Evolutionary conservation across 2,888 invertebrate species (phyloP), one percentile per base, ranked within the genome.

Genomic region (Acanthosepion pharaonis): DNA sequence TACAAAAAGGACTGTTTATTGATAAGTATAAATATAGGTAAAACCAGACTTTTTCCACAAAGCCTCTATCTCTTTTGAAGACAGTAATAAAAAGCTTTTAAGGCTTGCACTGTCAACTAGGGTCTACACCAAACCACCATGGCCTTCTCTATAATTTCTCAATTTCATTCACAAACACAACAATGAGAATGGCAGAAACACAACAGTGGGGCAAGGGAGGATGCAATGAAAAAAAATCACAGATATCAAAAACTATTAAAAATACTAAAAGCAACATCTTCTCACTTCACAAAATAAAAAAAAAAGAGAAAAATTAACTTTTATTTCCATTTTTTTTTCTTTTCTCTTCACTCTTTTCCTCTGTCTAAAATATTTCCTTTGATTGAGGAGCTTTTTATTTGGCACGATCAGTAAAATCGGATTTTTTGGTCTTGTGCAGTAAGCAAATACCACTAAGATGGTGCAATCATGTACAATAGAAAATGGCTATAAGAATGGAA

Each of bases 91-190:
- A 78, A 78, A 78, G 78, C 78, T 78, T 78, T 78, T 78, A 78
- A 78, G 33, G n/a, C 78, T 33, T 78, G n/a, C n/a, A 78, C 78
- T 78, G 78, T 78, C 78, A 78, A 78, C n/a, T 33, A 15, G 11
- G 78, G n/a, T 33, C 78, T 78, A n/a, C 78, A 78, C 78, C n/a
- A 78, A 78, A 33, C 78, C n/a, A 78, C 78, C 78, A 78, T n/a
- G n/a, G 4, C 78, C 78, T 18, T 78, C 11, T 78, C n/a, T 11
- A 78, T 78, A 78, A 78, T 78, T 78, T 78, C 33, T 78, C 78
- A 15, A 78, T 78, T 33, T n/a, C 78, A 78, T 78, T 78, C 78
- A 78, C 78, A 33, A n/a, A 78, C 15, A 33, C 78, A 78, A 78
- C 78, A 78, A 78, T 78, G n/a, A 78, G 78, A 78, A 78, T 33